These are phyloP conservation scores for Poicephalus meyeri DNA, from an alignment of 2,113 vertebrate genomes.

Conservation along the genomic window DNA sequence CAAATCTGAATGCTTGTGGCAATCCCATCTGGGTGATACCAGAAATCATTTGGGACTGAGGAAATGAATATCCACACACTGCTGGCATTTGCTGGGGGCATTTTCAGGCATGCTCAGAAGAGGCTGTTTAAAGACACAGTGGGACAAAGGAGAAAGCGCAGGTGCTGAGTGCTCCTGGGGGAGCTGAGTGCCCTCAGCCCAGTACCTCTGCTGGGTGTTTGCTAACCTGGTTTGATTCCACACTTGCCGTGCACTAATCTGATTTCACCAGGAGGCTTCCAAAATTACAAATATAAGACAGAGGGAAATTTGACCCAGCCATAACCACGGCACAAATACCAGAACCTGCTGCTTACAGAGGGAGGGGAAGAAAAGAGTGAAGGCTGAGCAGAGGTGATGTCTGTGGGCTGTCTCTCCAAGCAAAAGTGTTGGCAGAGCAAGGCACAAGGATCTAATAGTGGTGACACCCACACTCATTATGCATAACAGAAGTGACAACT, in stretches of 20 bases:
- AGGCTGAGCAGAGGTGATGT: fast-evolving
- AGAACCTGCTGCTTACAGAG: fast-evolving
- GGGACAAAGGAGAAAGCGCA: not conserved
- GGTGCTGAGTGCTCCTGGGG: not conserved
- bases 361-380: not conserved
- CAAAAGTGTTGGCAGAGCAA: not conserved
- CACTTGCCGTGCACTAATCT: not conserved
- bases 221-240: fast-evolving
- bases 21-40: not conserved
- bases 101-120: not conserved
- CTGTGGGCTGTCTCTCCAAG: not conserved
- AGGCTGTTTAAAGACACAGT: not conserved
- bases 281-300: not conserved
- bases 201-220: not conserved
- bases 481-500: too few relatives aligned
- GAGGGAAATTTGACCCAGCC: not conserved
- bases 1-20: not conserved
- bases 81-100: fast-evolving
- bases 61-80: fast-evolving
- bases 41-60: not conserved
- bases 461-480: too few relatives aligned
- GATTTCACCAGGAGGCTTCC: not conserved
- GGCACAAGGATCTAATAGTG: fast-evolving
- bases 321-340: not conserved
- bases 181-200: not conserved